Evolutionary conservation across 2,797 vertebrate genomes (phyloP).

Genomic region (Pipistrellus nathusii): DNA sequence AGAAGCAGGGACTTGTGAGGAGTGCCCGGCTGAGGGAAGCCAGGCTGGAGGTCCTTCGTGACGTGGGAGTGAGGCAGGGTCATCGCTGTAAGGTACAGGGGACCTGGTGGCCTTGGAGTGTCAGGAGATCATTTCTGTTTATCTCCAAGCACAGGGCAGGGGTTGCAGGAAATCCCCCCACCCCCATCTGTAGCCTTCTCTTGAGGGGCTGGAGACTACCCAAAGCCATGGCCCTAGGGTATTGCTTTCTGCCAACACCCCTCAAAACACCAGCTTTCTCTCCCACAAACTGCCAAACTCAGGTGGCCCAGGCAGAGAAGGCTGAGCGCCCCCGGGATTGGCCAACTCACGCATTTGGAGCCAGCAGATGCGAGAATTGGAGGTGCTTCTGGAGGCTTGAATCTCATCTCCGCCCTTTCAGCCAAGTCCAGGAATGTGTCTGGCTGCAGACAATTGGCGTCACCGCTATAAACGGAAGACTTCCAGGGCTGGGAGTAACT

Average conservation of each 20-base stretch:
- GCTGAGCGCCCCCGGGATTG: background rate
- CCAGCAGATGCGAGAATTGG: background rate
- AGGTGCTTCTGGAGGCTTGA: background rate
- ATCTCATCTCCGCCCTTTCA: background rate
- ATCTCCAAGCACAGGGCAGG: background rate
- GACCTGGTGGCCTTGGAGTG: background rate
- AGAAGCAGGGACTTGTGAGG: background rate
- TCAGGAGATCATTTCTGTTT: background rate
- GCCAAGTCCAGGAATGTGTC: conserved; percentile 73
- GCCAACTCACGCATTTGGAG: background rate
- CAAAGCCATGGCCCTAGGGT: background rate
- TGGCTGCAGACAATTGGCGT: conserved; percentile 63
- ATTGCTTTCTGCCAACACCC: background rate
- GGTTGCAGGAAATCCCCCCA: background rate
- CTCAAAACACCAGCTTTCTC: background rate
- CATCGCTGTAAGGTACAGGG: rapidly evolving
- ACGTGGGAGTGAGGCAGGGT: background rate
- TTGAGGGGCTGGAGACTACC: background rate
- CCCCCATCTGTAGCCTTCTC: background rate
- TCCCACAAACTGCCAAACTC: background rate
- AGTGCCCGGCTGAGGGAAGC: background rate
- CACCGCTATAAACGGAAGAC: conserved; percentile 42
- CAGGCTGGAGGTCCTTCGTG: background rate
- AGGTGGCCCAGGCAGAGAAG: background rate
- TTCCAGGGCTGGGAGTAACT: conserved; percentile 49